Conservation (phyloP, 2,113 vertebrate genomes). For the Carettochelys insculpta region DNA sequence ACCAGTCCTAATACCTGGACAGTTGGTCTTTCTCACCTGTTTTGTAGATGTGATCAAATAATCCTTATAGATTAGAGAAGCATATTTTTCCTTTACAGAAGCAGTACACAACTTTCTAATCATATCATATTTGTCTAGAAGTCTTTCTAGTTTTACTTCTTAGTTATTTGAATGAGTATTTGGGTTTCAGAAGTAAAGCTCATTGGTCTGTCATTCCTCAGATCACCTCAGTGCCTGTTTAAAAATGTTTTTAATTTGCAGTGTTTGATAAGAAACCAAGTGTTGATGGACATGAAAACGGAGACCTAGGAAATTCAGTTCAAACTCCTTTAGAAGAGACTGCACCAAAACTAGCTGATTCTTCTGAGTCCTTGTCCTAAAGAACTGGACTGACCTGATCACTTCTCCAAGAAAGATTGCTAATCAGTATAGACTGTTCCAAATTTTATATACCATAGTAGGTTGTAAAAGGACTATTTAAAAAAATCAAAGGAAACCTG, state of each 20-base stretch:
- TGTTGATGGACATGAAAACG: slow-evolving; percentile 86
- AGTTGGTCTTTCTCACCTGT: neutral
- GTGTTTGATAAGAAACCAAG: slow-evolving; percentile 89
- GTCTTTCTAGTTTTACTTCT: neutral
- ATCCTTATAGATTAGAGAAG: neutral
- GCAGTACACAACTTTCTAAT: neutral
- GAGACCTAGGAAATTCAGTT: slow-evolving; percentile 84
- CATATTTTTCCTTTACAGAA: neutral
- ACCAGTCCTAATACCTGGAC: neutral
- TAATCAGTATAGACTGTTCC: slow-evolving; percentile 68
- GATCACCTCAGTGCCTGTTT: neutral
- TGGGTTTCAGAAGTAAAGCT: neutral
- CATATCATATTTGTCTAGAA: neutral
- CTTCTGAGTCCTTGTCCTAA: slow-evolving; percentile 84
- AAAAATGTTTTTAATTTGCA: slow-evolving; percentile 66
- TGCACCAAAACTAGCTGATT: slow-evolving; percentile 79
- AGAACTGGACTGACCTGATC: slow-evolving; percentile 55
- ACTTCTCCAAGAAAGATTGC: slow-evolving; percentile 52
- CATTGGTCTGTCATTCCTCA: neutral
- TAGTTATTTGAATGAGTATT: neutral
- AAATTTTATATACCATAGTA: slow-evolving; percentile 68
- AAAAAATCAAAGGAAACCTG: slow-evolving; percentile 68
- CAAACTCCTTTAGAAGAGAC: slow-evolving; percentile 83
- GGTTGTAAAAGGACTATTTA: slow-evolving; percentile 51
- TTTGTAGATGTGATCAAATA: neutral